phyloP scores from a whole-genome alignment of 2,113 vertebrate species.

The Hemichromis elongatus region DNA sequence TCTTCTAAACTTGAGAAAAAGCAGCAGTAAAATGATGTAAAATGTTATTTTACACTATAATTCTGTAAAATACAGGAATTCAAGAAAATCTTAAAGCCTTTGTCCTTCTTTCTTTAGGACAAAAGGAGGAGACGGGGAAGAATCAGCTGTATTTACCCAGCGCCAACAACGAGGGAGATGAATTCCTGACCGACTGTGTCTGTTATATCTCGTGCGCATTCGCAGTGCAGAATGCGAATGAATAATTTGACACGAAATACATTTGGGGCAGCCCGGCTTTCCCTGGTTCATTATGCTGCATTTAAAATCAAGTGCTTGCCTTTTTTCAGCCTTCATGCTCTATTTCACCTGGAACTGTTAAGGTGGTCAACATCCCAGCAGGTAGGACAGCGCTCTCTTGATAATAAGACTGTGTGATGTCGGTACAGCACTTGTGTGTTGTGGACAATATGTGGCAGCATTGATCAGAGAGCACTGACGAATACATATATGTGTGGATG shows the following conservation, averaged over 20 bases:
- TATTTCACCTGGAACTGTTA: conserved; percentile 39
- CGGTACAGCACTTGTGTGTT: neutral
- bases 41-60: too few species aligned
- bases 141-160: neutral
- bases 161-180: conserved; percentile 11
- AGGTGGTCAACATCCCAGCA: conserved; percentile 28
- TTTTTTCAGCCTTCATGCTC: conserved; percentile 3
- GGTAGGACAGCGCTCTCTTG: conserved; percentile 25
- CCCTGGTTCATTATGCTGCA: conserved; percentile 24
- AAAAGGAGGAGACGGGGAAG: neutral
- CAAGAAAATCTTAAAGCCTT: neutral
- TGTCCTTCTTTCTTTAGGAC: neutral
- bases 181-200: neutral
- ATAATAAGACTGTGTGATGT: neutral
- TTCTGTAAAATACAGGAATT: neutral
- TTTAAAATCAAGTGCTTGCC: conserved; percentile 30
- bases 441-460: conserved; percentile 23
- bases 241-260: conserved; percentile 28
- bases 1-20: neutral
- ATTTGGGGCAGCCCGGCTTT: conserved; percentile 4
- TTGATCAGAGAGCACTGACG: conserved; percentile 28
- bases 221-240: neutral
- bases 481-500: neutral
- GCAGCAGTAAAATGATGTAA: neutral
- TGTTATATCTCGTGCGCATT: conserved; percentile 2